Evolutionary conservation across 92 coral and sea anemone species (phyloP).

Genomic region (Isaurus tuberculatus): DNA sequence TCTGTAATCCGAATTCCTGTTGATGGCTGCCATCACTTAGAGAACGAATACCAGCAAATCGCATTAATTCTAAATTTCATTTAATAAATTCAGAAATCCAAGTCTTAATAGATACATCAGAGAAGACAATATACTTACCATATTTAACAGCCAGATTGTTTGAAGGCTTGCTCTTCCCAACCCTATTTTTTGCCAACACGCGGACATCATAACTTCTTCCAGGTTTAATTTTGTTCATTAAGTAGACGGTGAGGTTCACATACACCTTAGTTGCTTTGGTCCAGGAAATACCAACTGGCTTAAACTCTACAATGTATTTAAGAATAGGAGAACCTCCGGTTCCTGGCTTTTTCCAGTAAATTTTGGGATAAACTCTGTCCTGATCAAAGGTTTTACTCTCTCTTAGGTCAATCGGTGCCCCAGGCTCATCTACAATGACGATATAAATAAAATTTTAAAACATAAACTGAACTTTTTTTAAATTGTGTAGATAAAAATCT

Average conservation of each 20-base stretch:
- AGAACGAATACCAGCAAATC: no score
- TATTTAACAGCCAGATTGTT: neutral
- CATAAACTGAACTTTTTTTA: no score
- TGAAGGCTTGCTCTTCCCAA: conserved; percentile 4
- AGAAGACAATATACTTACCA: neutral
- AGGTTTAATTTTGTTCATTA: conserved; percentile 19
- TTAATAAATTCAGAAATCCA: no score
- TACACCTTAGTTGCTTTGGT: conserved; percentile 2
- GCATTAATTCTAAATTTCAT: no score
- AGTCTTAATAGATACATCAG: no score
- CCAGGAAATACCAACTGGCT: conserved; percentile 28
- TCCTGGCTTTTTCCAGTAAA: conserved; percentile 11
- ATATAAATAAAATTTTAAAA: neutral
- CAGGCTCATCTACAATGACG: conserved; percentile 10
- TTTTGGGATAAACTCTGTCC: conserved; percentile 24
- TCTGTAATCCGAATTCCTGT: no score
- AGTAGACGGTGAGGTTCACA: conserved; percentile 6
- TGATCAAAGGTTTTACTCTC: conserved; percentile 12
- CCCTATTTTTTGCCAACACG: conserved; percentile 33
- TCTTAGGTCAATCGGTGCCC: conserved; percentile 2
- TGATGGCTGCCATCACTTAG: no score
- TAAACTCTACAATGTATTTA: conserved; percentile 27
- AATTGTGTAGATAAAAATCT: no score
- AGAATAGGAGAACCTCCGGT: conserved; percentile 11
- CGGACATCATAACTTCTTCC: conserved; percentile 33